Evolutionary conservation across 1,140 invertebrate genomes (phyloP).

Genomic region (Littorina saxatilis): DNA sequence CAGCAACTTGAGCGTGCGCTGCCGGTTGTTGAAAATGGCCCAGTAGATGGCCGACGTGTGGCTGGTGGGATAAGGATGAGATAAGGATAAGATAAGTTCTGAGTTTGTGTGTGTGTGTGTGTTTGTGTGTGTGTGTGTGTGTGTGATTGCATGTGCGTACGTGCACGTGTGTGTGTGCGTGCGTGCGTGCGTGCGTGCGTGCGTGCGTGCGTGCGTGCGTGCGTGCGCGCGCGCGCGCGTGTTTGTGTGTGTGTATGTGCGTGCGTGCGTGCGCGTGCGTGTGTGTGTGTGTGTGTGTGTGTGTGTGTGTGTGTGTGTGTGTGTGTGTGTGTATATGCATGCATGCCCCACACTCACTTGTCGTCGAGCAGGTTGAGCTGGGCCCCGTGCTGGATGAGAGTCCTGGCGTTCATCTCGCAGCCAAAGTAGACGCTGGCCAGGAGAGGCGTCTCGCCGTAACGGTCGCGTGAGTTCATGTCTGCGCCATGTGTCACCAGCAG

Average conservation of each 20-base stretch:
- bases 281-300: too few species aligned
- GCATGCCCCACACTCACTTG: conserved; percentile 42
- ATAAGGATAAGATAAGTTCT: background rate
- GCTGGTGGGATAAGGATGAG: conserved; percentile 37
- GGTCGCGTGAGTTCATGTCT: conserved; percentile 47
- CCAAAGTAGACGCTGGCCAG: conserved; percentile 55
- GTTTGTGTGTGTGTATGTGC: too few species aligned
- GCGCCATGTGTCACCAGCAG: conserved; percentile 48
- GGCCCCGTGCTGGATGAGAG: conserved; percentile 52
- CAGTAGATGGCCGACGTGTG: conserved; percentile 54
- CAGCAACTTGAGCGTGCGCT: conserved; percentile 41
- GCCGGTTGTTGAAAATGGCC: conserved; percentile 56
- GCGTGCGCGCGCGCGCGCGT: conserved; percentile 30
- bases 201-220: conserved; percentile 40
- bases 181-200: conserved; percentile 35
- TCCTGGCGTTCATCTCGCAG: conserved; percentile 49
- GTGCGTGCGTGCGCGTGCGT: too few species aligned
- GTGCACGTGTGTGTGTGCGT: conserved; percentile 11
- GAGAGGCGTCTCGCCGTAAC: conserved; percentile 53
- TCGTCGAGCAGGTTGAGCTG: conserved; percentile 47
- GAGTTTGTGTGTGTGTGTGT: too few species aligned
- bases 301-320: too few species aligned
- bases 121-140: too few species aligned
- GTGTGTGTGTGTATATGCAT: too few species aligned
- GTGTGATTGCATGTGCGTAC: too few species aligned